A percentile compares a stretch with the other conserved stretches of the same genome.
phyloP scores from a whole-genome alignment of 1,140 invertebrate species.

The Brachionus rubens region DNA sequence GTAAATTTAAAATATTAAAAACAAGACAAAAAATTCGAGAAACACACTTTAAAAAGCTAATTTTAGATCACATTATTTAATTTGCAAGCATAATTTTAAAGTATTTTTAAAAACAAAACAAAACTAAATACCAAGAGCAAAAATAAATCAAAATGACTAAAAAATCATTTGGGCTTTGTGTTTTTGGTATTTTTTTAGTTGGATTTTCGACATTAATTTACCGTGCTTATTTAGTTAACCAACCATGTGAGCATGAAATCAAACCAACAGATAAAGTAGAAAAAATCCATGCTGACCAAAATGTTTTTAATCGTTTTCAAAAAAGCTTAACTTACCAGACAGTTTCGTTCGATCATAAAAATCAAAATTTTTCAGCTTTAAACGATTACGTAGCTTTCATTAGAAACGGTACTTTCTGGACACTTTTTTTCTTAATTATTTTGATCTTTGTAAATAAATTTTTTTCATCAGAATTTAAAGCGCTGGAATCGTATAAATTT shows the following conservation, averaged over 20 bases:
- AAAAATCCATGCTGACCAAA: neutral
- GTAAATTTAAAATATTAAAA: too few species aligned
- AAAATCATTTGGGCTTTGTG: neutral
- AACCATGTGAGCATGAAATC: constrained; percentile 32
- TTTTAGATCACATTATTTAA: too few species aligned
- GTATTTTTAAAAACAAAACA: too few species aligned
- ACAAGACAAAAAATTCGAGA: too few species aligned
- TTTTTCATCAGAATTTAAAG: neutral
- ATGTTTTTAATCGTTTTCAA: constrained; percentile 30
- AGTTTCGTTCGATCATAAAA: constrained; percentile 19
- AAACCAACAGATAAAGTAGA: neutral
- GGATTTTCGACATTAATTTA: neutral
- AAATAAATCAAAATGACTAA: neutral
- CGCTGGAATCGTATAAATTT: neutral
- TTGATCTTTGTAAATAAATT: neutral
- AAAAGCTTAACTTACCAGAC: neutral
- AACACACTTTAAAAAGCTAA: too few species aligned
- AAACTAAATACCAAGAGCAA: too few species aligned
- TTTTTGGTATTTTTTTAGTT: neutral
- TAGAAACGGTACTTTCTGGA: neutral
- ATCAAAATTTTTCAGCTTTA: constrained; percentile 25
- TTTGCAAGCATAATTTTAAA: too few species aligned
- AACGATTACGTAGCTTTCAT: constrained; percentile 20
- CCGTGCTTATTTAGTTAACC: constrained; percentile 16
- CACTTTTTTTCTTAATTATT: too few species aligned